Percentiles rank a stretch among this genome's conserved stretches.
phyloP scores from a whole-genome alignment of 2,113 vertebrate species.

The Gnathonemus echidnorhynchus region DNA sequence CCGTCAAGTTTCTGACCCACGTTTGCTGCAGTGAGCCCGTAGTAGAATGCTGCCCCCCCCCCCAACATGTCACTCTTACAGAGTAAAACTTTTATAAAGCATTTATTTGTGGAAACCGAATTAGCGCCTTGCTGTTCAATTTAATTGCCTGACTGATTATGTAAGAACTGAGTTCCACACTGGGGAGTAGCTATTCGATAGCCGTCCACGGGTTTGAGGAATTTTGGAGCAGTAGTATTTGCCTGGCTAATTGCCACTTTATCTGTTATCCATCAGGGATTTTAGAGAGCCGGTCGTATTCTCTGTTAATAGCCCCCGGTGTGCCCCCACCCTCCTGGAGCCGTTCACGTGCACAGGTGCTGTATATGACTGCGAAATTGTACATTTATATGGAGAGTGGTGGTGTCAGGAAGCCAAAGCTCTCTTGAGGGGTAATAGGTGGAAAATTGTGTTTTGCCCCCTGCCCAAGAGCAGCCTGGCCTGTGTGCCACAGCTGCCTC shows the following conservation, averaged over 20 bases:
- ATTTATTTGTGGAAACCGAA: not conserved
- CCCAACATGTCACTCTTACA: not conserved
- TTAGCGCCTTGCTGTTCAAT: not conserved
- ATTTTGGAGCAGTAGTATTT: not conserved
- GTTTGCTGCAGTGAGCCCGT: not conserved
- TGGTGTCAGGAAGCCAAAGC: not conserved
- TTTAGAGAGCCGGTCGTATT: not conserved
- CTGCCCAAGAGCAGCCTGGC: constrained; percentile 16
- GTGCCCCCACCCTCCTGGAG: not conserved
- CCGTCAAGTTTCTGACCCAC: not conserved
- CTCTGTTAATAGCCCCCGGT: not conserved
- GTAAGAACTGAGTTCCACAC: not conserved
- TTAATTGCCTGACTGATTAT: not conserved
- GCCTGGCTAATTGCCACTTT: not conserved
- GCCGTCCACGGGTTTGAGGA: not conserved
- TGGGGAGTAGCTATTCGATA: not conserved
- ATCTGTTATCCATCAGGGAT: not conserved
- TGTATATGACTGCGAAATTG: not conserved
- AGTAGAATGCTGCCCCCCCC: not conserved
- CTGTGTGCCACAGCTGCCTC: not conserved
- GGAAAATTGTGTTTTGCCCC: constrained; percentile 21
- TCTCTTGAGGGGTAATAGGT: constrained; percentile 21
- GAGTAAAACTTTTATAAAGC: not conserved
- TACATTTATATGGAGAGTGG: not conserved
- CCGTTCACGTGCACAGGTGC: not conserved